Conservation (phyloP, 2,797 vertebrate genomes). For the Galaxias olidus region DNA sequence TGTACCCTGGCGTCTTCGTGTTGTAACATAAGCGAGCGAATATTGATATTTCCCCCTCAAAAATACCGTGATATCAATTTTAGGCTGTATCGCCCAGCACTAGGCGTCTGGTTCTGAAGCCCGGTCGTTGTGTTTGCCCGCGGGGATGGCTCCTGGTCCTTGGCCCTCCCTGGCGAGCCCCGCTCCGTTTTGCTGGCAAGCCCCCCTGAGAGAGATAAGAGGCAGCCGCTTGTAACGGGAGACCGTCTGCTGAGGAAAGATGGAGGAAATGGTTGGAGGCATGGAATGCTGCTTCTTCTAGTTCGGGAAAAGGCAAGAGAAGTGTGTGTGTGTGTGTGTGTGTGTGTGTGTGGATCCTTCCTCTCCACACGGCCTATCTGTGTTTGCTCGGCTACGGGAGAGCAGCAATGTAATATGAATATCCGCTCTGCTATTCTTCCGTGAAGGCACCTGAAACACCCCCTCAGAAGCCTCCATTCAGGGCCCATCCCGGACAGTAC, state of each 20-base stretch:
- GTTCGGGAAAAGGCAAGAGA: slow-evolving; percentile 61
- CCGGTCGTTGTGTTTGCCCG: too few species aligned
- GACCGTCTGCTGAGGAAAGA: slow-evolving; percentile 65
- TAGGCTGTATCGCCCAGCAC: too few species aligned
- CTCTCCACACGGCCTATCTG: slow-evolving; percentile 24
- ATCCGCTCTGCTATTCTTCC: slow-evolving; percentile 70
- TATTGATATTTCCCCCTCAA: too few species aligned
- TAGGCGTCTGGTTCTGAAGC: too few species aligned
- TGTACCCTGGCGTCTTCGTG: too few species aligned
- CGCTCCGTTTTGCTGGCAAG: background rate
- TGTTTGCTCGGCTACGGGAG: slow-evolving; percentile 58
- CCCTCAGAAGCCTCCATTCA: slow-evolving; percentile 61
- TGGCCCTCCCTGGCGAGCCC: too few species aligned
- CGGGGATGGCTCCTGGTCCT: too few species aligned
- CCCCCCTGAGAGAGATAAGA: slow-evolving; percentile 60
- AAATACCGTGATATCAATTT: too few species aligned
- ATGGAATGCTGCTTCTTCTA: slow-evolving; percentile 66
- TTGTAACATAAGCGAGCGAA: too few species aligned
- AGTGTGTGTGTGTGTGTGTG: slow-evolving; percentile 45
- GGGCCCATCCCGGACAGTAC: slow-evolving; percentile 53
- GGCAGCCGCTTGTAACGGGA: slow-evolving; percentile 62
- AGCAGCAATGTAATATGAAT: slow-evolving; percentile 74
- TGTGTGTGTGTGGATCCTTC: slow-evolving; percentile 3
- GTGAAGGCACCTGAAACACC: slow-evolving; percentile 67
- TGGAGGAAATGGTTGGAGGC: slow-evolving; percentile 61